phyloP scores from a whole-genome alignment of 2,113 vertebrate species.

The Pomatostomus ruficeps region DNA sequence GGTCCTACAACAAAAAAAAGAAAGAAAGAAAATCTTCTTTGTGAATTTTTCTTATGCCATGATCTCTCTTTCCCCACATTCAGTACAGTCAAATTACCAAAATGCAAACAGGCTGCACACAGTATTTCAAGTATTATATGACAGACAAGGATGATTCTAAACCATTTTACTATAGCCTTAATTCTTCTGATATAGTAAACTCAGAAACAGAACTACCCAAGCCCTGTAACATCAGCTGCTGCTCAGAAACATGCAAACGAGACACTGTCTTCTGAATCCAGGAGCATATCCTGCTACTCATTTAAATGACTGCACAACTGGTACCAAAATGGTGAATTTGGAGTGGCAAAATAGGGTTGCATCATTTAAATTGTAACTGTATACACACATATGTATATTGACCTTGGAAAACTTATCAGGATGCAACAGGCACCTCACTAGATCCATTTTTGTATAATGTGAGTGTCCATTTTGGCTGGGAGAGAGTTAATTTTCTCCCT shows the following conservation, averaged over 20 bases:
- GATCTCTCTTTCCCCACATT: neutral
- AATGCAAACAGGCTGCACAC: neutral
- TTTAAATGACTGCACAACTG: neutral
- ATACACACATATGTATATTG: neutral
- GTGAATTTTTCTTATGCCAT: neutral
- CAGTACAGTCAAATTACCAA: neutral
- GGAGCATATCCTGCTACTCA: neutral
- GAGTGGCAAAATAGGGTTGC: neutral
- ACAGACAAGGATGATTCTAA: neutral
- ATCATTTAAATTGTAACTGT: neutral
- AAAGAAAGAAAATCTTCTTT: neutral
- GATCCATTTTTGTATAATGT: neutral
- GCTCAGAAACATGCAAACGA: neutral
- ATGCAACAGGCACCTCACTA: neutral
- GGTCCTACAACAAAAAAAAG: neutral
- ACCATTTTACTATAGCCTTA: neutral
- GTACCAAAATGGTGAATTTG: neutral
- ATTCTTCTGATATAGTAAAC: neutral
- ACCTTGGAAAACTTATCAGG: neutral
- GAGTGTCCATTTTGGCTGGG: neutral
- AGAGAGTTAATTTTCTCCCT: neutral
- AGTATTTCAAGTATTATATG: neutral
- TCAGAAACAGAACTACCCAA: neutral
- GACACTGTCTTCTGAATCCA: neutral
- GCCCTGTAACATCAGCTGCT: neutral